Evolutionary conservation across 2,797 vertebrate genomes (phyloP).

Genomic region (Pseudopleuronectes americanus): DNA sequence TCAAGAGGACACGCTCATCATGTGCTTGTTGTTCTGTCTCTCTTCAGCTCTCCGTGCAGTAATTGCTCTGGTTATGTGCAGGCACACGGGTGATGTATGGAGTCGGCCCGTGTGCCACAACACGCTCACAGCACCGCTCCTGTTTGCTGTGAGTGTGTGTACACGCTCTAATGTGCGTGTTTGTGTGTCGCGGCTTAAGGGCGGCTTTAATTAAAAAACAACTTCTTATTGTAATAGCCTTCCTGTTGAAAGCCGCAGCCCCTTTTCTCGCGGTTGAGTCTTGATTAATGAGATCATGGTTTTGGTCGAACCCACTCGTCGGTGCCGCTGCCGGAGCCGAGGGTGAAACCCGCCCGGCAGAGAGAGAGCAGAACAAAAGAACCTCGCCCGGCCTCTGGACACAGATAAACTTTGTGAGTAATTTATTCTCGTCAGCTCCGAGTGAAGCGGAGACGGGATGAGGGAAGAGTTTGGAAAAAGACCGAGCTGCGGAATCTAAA

Average conservation of each 20-base stretch:
- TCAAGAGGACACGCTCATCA: constrained; percentile 55
- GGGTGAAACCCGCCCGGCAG: neutral
- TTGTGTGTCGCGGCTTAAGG: constrained; percentile 55
- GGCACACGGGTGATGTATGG: constrained; percentile 62
- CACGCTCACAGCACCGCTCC: too few species aligned
- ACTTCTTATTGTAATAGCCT: constrained; percentile 64
- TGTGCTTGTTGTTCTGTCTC: constrained; percentile 42
- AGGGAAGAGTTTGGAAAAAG: neutral
- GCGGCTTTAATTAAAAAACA: constrained; percentile 75
- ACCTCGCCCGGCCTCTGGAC: neutral
- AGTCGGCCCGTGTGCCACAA: constrained; percentile 15
- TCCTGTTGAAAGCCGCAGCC: constrained; percentile 46
- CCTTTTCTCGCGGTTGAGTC: constrained; percentile 40
- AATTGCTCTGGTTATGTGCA: constrained; percentile 70
- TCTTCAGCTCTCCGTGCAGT: constrained; percentile 37
- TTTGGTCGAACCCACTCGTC: constrained; percentile 21
- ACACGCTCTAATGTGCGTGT: constrained; percentile 14
- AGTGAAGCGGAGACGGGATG: neutral
- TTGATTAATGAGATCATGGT: constrained; percentile 74
- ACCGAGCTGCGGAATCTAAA: neutral
- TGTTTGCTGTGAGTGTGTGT: neutral
- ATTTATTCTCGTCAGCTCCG: constrained; percentile 27
- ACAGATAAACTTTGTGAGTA: neutral
- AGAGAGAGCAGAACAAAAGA: constrained; percentile 5
- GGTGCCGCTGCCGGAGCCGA: constrained; percentile 22